These are phyloP conservation scores for Cricetomys ansorgei DNA, from an alignment of 2,113 vertebrate genomes.

Conservation along the genomic window DNA sequence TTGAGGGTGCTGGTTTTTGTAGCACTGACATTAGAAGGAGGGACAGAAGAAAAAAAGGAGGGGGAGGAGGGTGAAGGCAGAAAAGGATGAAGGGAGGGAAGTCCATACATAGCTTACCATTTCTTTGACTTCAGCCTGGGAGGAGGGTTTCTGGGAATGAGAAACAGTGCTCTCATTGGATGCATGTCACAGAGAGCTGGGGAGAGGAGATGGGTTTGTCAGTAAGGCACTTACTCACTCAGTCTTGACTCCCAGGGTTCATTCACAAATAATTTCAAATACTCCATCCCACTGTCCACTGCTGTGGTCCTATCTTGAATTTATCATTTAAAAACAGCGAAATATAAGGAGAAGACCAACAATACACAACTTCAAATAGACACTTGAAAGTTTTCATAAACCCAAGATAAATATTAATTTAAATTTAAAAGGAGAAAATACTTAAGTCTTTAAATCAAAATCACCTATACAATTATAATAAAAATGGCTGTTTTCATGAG, in stretches of 20 bases:
- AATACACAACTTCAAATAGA: background rate
- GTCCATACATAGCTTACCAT: conserved; percentile 89
- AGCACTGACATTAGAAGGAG: background rate
- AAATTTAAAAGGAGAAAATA: conserved; percentile 31
- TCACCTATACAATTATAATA: background rate
- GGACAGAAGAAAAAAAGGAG: background rate
- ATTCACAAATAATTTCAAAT: background rate
- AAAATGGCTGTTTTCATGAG: background rate
- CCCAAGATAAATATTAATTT: conserved; percentile 17
- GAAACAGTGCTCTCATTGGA: conserved; percentile 99
- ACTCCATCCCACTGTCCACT: background rate
- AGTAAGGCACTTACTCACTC: background rate
- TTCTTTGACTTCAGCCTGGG: conserved; percentile 99
- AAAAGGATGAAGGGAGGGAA: background rate
- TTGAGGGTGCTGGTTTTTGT: background rate
- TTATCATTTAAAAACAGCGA: conserved; percentile 5
- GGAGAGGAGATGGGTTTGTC: conserved; percentile 65
- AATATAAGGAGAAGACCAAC: background rate
- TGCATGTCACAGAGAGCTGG: conserved; percentile 99
- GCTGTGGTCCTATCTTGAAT: background rate
- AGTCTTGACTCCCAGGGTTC: background rate
- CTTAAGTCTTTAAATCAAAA: conserved; percentile 43
- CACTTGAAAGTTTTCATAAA: background rate
- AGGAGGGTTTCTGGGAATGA: conserved; percentile 99
- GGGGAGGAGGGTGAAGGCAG: rapidly evolving